phyloP scores from a whole-genome alignment of 2,888 invertebrate species.

The Rapana venosa region DNA sequence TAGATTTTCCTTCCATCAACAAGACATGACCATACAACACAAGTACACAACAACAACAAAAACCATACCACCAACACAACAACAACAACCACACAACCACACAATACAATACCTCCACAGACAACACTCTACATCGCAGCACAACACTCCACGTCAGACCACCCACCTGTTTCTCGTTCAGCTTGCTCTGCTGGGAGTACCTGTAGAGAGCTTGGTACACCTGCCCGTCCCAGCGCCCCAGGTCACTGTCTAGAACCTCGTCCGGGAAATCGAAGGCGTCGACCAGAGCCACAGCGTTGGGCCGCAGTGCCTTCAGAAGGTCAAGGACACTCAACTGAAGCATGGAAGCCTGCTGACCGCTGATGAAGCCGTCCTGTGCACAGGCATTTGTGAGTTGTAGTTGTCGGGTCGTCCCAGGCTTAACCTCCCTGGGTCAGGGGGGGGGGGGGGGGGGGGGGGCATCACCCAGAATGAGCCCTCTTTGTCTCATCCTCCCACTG shows the following conservation, averaged over 20 bases:
- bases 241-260: constrained; percentile 76
- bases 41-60: too few relatives aligned
- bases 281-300: constrained; percentile 92
- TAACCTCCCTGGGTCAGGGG: too few relatives aligned
- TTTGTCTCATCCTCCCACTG: too few relatives aligned
- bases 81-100: neutral
- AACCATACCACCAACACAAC: too few relatives aligned
- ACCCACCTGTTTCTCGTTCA: constrained; percentile 77
- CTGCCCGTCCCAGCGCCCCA: constrained; percentile 79
- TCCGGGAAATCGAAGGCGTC: constrained; percentile 89
- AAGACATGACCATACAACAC: too few relatives aligned
- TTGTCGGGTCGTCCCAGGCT: too few relatives aligned
- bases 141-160: neutral
- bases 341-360: constrained; percentile 76
- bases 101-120: neutral
- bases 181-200: constrained; percentile 78
- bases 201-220: constrained; percentile 79
- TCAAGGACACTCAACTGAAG: constrained; percentile 86
- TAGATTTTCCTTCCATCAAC: too few relatives aligned
- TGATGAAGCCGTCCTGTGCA: constrained; percentile 84
- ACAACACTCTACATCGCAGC: neutral
- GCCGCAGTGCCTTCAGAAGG: constrained; percentile 86
- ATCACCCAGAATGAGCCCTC: too few relatives aligned
- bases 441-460: too few relatives aligned
- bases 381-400: too few relatives aligned